Evolutionary conservation across 2,113 vertebrate genomes (phyloP).

Genomic region (Dolichallabes microphthalmus): DNA sequence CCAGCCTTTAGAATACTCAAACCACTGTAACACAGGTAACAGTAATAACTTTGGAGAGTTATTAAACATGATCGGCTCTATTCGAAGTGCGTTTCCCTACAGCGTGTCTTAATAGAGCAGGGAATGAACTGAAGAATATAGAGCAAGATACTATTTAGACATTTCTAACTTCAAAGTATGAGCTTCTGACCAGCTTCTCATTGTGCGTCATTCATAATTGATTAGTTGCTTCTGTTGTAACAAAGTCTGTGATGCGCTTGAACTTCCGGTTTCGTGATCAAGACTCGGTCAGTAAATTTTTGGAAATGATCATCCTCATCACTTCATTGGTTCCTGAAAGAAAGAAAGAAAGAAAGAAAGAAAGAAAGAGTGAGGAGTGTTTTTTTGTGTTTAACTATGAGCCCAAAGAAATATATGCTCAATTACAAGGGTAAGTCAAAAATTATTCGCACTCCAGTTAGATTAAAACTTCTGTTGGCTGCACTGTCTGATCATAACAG

Average conservation of each 20-base stretch:
- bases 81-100: not conserved
- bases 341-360: no score
- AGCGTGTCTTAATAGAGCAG: not conserved
- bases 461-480: no score
- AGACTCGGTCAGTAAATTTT: conserved; percentile 76
- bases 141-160: not conserved
- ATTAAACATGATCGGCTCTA: not conserved
- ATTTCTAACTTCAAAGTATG: not conserved
- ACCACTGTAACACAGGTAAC: not conserved
- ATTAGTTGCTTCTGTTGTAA: not conserved
- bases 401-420: no score
- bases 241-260: not conserved
- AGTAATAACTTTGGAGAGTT: not conserved
- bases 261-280: conserved; percentile 49
- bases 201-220: not conserved
- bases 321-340: conserved; percentile 92
- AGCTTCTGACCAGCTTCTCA: not conserved
- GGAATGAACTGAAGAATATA: not conserved
- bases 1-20: not conserved
- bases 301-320: conserved; percentile 92
- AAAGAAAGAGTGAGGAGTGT: not conserved
- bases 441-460: no score
- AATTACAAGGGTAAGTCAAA: not conserved
- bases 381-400: not conserved
- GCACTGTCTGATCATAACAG: no score